Base-by-base conservation (phyloP, 2,888 invertebrate species). In the Pollenia angustigena region DNA sequence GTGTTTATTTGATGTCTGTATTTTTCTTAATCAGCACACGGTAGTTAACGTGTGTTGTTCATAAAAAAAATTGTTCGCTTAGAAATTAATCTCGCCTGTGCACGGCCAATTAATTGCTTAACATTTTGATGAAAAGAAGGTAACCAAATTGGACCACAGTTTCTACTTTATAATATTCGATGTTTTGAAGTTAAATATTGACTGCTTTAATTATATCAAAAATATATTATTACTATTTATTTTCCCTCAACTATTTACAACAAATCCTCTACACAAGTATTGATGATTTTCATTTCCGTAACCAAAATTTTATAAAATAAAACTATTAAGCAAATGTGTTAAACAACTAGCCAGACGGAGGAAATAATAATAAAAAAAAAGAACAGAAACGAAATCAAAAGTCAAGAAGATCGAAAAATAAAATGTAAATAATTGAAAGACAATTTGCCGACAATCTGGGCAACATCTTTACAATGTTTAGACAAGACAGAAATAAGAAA, bases 371-470 rank as follows among this genome's bases (percentile, higher is more conserved):
- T 18, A 42, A 18, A n/a, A 44, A 8, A 42, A 56, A 23, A 46
- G 14, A 71, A 44, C n/a, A 71, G 50, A 71, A 54, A 56, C 52
- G 23, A 74, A 85, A 81, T 81, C 87, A 85, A 56, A 82, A 87
- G 66, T 66, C 76, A 71, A 72, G 40, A 66, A 50, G 56, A 81
- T 56, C 44, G 58, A 78, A 82, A 83, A 82, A 87, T 68, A 76
- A 83, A 58, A 72, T 81, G 76, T 66, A 78, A 62, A 87, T 66
- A 81, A 89, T 88, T 88, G 88, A 85, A 87, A 87, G 87, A 85
- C 87, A 88, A 89, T 87, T 89, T 88, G 88, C 88, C 89, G 89
- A 88, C 88, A 89, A 89, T 89, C 89, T 89, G 89, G 88, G 84
- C 80, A 89, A 89, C 89, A 89, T 89, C 89, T 89, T 86, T 87